Base-by-base conservation (phyloP, 2,888 invertebrate genomes). In the Timandra comae region DNA sequence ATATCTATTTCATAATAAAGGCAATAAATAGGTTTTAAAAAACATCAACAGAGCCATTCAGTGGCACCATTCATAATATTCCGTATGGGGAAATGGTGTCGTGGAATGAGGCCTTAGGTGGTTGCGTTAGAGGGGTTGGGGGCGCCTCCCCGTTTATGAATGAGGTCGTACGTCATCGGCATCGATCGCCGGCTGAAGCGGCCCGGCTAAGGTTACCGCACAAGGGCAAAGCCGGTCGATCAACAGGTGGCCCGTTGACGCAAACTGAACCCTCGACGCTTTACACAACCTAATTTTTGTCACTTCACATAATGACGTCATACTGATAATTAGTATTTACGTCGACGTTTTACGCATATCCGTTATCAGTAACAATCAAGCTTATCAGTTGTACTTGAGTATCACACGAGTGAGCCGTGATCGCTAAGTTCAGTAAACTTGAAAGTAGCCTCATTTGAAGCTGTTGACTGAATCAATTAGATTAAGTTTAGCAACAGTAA, bases 101-200 rank as follows among this genome's bases (percentile, higher is more conserved):
- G 52, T 60, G 58, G 69, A 50, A 52, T 61, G 70, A 42, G 67
- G 56, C 35, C n/a, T n/a, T n/a, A 35, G 22, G 46, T 46, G 52
- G 58, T 38, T 36, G 40, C 29, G 41, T 33, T 24, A 34, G 46
- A 29, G 41, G 46, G 56, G 50, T 53, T 47, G 56, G 65, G 55
- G 67, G 55, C 33, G 56, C 56, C 75, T 64, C 76, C 78, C 67
- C 52, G 41, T 80, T 82, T 72, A 80, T 85, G 84, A 85, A 85
- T 85, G 84, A 71, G 80, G 80, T 54, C 70, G 69, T 77, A 84
- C 84, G 84, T 85, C 84, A 85, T 74, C 58, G n/a, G 58, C 64
- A 80, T 82, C 76, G 84, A 85, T 65, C 69, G 65, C 43, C 53
- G 35, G 39, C 48, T 39, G 38, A 50, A 46, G 10, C 60, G 63